Evolutionary conservation across 2,113 vertebrate genomes (phyloP).

Genomic region (Chiloscyllium plagiosum): DNA sequence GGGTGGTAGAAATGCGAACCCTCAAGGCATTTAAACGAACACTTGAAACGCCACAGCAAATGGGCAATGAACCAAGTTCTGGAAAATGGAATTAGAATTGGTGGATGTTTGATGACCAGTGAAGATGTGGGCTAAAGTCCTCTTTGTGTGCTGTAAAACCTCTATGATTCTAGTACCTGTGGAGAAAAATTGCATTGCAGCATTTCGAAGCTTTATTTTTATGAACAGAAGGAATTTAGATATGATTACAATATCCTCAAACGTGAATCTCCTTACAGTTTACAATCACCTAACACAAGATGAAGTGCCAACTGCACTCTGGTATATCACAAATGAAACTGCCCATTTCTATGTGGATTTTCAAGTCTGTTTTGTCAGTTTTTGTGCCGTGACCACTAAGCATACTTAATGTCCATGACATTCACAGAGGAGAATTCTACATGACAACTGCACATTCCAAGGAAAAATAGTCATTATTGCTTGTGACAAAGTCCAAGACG

Average conservation of each 20-base stretch:
- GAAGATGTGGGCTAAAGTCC: too few species aligned
- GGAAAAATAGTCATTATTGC: neutral
- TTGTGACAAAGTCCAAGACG: neutral
- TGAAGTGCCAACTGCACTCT: neutral
- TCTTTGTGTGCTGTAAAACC: too few species aligned
- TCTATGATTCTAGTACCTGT: too few species aligned
- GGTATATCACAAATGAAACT: neutral
- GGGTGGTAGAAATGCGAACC: too few species aligned
- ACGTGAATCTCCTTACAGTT: neutral
- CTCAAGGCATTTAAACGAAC: too few species aligned
- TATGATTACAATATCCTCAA: neutral
- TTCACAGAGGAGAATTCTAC: neutral
- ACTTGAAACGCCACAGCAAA: too few species aligned
- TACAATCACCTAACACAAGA: neutral
- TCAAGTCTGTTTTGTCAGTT: constrained; percentile 18
- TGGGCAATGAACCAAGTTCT: too few species aligned
- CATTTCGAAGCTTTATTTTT: neutral
- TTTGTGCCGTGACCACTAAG: neutral
- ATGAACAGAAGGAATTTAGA: neutral
- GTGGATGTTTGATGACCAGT: too few species aligned
- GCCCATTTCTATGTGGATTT: neutral
- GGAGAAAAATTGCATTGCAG: neutral
- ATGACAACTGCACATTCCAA: neutral
- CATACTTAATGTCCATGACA: neutral
- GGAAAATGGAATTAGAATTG: too few species aligned